Conservation (phyloP, 1,140 invertebrate species). For the Trinorchestia longiramus region DNA sequence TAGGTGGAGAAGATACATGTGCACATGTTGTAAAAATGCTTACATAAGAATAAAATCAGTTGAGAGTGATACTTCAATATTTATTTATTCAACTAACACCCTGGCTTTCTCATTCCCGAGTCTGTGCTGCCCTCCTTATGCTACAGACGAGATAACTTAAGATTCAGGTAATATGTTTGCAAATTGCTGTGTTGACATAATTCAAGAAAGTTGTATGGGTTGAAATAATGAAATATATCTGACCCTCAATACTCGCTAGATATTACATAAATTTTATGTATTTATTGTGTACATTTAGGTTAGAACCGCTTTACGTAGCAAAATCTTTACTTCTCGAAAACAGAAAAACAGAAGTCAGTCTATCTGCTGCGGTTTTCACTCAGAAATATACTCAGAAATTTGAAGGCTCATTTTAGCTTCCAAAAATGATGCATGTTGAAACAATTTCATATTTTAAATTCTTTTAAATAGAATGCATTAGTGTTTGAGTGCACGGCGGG, state of each 20-base stretch:
- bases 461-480: not conserved
- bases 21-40: not conserved
- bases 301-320: not conserved
- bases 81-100: too few relatives aligned
- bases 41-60: not conserved
- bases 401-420: not conserved
- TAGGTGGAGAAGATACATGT: not conserved
- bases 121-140: not conserved
- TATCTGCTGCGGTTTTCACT: too few relatives aligned
- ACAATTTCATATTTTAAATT: not conserved
- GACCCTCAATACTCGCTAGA: not conserved
- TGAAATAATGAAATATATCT: not conserved
- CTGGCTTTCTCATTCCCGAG: too few relatives aligned
- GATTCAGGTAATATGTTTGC: not conserved
- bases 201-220: not conserved
- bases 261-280: not conserved
- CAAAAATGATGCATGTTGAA: not conserved
- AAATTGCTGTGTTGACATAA: not conserved
- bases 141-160: not conserved
- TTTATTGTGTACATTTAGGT: not conserved
- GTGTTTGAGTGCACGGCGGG: too few relatives aligned
- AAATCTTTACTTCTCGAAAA: not conserved
- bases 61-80: too few relatives aligned
- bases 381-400: not conserved
- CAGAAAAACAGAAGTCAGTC: too few relatives aligned